These are phyloP conservation scores for Sternotherus odoratus DNA, from an alignment of 2,797 vertebrate species.

Conservation along the genomic window DNA sequence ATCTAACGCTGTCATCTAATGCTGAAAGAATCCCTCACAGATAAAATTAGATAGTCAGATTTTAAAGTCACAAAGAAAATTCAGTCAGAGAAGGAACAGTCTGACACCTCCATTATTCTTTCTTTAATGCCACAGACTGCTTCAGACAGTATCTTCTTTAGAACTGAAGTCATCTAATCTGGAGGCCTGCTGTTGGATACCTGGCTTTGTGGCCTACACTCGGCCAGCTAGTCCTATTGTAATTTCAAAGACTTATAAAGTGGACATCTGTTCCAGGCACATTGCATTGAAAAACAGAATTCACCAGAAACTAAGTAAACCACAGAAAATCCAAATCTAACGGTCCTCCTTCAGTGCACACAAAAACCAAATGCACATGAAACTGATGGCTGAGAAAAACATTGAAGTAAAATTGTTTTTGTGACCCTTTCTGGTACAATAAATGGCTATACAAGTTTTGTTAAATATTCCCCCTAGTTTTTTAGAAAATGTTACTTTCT, in stretches of 20 bases:
- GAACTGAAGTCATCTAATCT: neutral
- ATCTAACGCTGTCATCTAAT: neutral
- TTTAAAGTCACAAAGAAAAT: constrained; percentile 3
- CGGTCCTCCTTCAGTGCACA: fast-evolving
- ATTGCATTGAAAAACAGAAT: neutral
- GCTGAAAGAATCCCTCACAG: neutral
- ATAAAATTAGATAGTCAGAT: neutral
- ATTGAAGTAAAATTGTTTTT: neutral
- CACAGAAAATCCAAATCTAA: neutral
- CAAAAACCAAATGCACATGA: neutral
- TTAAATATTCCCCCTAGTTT: neutral
- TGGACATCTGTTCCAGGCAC: neutral
- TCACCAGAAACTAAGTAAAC: neutral
- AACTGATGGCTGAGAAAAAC: neutral
- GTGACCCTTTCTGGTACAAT: neutral
- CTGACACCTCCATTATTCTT: neutral
- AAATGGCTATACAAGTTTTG: neutral
- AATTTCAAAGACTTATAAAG: neutral
- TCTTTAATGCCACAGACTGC: neutral
- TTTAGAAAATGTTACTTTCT: too few relatives aligned
- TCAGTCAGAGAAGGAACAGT: neutral
- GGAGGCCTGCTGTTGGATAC: neutral
- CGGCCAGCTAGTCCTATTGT: neutral
- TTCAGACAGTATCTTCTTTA: neutral
- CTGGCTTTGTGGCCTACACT: neutral